phyloP scores from a whole-genome alignment of 2,888 invertebrate species.

The Cyrtodaria siliqua region DNA sequence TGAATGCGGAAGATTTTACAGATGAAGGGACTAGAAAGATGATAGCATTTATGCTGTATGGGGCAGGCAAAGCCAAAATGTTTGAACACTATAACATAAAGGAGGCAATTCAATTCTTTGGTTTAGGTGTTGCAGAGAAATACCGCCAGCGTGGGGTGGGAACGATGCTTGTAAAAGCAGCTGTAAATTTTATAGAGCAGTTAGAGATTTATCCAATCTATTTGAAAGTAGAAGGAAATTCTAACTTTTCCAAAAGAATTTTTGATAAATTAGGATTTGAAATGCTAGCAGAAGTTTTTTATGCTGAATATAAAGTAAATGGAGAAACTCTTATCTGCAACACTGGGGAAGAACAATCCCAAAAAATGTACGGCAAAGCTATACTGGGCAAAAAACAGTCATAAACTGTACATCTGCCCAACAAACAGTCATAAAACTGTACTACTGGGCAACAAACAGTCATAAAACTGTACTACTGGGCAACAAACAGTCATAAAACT shows the following conservation, averaged over 20 bases:
- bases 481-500: too few relatives aligned
- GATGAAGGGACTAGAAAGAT: slow-evolving; percentile 12
- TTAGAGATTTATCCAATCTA: slow-evolving; percentile 16
- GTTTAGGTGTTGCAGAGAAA: slow-evolving; percentile 28
- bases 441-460: too few relatives aligned
- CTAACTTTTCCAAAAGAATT: slow-evolving; percentile 30
- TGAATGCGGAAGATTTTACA: slow-evolving; percentile 7
- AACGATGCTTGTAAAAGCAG: slow-evolving; percentile 20
- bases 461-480: too few relatives aligned
- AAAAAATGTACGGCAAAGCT: slow-evolving; percentile 30
- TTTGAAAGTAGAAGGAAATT: slow-evolving; percentile 32
- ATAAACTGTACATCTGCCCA: too few relatives aligned
- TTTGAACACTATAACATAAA: slow-evolving; percentile 30
- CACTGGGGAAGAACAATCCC: slow-evolving; percentile 20
- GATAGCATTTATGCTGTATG: slow-evolving; percentile 12
- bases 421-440: too few relatives aligned
- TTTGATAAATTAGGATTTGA: slow-evolving; percentile 41
- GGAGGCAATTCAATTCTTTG: slow-evolving; percentile 27
- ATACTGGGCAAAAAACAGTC: too few relatives aligned
- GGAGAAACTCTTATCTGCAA: slow-evolving; percentile 20
- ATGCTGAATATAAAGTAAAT: slow-evolving; percentile 27
- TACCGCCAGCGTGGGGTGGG: slow-evolving; percentile 33
- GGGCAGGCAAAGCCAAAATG: slow-evolving; percentile 1
- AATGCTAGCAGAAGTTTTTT: slow-evolving; percentile 20
- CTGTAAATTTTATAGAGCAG: slow-evolving; percentile 16